Conservation (phyloP, 2,797 vertebrate species). For the Amblyraja radiata region DNA sequence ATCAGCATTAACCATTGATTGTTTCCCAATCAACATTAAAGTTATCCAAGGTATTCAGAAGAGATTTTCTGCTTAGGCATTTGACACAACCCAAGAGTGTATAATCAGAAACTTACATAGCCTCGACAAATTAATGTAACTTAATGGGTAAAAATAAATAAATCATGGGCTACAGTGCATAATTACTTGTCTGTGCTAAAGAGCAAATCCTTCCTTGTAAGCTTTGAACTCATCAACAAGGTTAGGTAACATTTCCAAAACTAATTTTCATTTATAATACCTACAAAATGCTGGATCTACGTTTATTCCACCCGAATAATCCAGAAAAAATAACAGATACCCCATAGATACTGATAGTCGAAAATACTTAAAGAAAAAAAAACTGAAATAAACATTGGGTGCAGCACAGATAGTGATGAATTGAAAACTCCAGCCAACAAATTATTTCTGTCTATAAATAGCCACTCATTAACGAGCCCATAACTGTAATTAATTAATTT, state of each 20-base stretch:
- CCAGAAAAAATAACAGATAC: neutral
- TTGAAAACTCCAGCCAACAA: neutral
- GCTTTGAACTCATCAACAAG: neutral
- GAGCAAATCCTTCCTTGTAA: neutral
- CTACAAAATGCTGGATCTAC: neutral
- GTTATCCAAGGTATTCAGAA: neutral
- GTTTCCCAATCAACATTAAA: neutral
- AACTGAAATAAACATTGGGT: neutral
- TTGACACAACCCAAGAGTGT: neutral
- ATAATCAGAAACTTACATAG: neutral
- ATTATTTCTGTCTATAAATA: conserved; percentile 18
- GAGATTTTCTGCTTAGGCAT: neutral
- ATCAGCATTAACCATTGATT: neutral
- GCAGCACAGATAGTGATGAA: neutral
- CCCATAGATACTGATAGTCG: neutral
- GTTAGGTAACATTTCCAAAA: neutral
- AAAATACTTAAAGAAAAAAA: neutral
- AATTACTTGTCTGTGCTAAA: neutral
- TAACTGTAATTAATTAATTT: conserved; percentile 24
- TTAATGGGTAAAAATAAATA: neutral
- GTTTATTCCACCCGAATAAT: neutral
- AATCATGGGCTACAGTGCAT: neutral
- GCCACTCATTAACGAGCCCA: neutral
- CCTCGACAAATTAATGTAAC: neutral
- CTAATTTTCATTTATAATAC: neutral